phyloP scores from a whole-genome alignment of 1,140 invertebrate species.

The Orius laevigatus region DNA sequence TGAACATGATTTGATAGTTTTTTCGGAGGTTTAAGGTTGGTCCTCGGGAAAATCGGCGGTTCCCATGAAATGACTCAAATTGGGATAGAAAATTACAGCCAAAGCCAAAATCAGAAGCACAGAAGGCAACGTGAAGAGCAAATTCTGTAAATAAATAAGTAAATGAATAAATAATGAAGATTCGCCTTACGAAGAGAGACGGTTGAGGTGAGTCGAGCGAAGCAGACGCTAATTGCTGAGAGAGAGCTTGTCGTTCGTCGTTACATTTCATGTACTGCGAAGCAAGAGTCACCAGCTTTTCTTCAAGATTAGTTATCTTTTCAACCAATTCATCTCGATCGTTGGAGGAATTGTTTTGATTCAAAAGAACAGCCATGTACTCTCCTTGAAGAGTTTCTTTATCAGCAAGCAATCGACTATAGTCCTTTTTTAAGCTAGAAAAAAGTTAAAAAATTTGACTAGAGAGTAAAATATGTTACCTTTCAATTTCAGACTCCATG shows the following conservation, averaged over 20 bases:
- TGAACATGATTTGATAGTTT: too few species aligned
- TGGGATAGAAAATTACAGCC: conserved; percentile 16
- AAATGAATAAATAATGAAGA: conserved; percentile 3
- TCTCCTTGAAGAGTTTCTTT: too few species aligned
- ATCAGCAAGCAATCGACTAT: neutral
- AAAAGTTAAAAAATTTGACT: neutral
- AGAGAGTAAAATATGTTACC: neutral
- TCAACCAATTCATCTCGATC: neutral
- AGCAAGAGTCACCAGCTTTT: conserved; percentile 15
- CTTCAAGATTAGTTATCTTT: conserved; percentile 12
- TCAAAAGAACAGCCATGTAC: too few species aligned
- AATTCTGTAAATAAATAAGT: conserved; percentile 14
- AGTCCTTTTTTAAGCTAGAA: neutral
- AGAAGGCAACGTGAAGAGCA: conserved; percentile 15
- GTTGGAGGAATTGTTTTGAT: neutral
- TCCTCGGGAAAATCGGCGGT: conserved; percentile 13
- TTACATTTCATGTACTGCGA: conserved; percentile 15
- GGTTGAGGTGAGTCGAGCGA: neutral
- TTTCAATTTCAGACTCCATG: too few species aligned
- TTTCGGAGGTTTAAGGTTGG: too few species aligned
- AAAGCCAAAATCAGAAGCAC: conserved; percentile 14
- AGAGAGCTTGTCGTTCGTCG: conserved; percentile 13
- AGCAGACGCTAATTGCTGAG: conserved; percentile 3
- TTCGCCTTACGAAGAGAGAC: neutral
- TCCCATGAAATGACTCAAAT: conserved; percentile 14